These are phyloP conservation scores for Corydoras maculifer DNA, from an alignment of 2,113 vertebrate species.

Conservation along the genomic window DNA sequence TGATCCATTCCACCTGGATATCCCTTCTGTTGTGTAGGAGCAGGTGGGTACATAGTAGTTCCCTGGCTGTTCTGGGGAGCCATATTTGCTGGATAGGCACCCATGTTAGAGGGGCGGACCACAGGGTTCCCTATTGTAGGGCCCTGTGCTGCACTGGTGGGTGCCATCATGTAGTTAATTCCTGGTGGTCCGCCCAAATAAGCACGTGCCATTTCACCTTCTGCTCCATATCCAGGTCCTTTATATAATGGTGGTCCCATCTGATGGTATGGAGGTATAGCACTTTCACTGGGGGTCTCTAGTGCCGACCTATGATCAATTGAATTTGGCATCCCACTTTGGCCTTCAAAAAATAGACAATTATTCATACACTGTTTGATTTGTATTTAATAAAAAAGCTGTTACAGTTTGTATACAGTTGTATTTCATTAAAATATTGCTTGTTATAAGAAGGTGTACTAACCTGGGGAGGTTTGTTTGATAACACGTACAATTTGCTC, in stretches of 20 bases:
- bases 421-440: neutral
- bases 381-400: neutral
- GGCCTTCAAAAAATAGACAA: constrained; percentile 65
- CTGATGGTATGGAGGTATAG: constrained; percentile 79
- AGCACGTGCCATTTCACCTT: constrained; percentile 74
- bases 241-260: constrained; percentile 77
- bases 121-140: constrained; percentile 71
- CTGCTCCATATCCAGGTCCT: constrained; percentile 72
- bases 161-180: constrained; percentile 83
- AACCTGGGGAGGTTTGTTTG: constrained; percentile 95
- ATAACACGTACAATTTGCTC: constrained; percentile 96
- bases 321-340: constrained; percentile 71
- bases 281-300: constrained; percentile 74
- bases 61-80: constrained; percentile 56
- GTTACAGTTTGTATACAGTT: neutral
- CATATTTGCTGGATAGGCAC: constrained; percentile 66
- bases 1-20: constrained; percentile 76
- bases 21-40: constrained; percentile 70
- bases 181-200: constrained; percentile 70
- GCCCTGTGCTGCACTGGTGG: constrained; percentile 67
- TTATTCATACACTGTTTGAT: neutral
- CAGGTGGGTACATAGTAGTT: constrained; percentile 59
- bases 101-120: constrained; percentile 69
- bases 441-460: constrained; percentile 28
- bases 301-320: constrained; percentile 78